Evolutionary conservation across 2,797 vertebrate genomes (phyloP), one percentile per base, ranked within the genome.

Genomic region (Muscicapa striata): DNA sequence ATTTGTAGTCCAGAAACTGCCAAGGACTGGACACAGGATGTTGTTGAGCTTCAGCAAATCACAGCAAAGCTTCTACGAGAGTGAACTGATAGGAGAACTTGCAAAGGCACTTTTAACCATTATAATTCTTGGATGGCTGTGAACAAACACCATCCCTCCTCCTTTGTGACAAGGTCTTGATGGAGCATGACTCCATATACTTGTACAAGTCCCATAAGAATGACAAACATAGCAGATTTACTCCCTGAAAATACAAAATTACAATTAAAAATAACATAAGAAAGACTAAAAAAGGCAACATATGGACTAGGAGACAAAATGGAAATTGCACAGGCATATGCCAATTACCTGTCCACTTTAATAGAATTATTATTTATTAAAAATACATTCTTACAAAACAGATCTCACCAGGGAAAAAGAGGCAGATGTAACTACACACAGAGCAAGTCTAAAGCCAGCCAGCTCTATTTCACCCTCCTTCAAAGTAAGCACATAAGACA

Each of bases 151-250:
- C 30, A 70, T 38, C 38, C 38, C 20, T 78, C 16, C 30, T 63
- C 17, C 45, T 13, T 22, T 27, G 9, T 59, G 30, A 49, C 78
- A 72, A n/a, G 8, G 7, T 58, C 34, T 20, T 55, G 43, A 52
- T 11, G 9, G 18, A 57, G 10, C 48, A 66, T 0, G 0, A 9
- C 59, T 66, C 30, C 19, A 23, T 34, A 17, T 3, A 27, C 15
- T 36, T 23, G 22, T 17, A 10, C 19, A 1, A 32, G 6, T 58
- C 70, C 86, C n/a, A 5, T 20, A 43, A 59, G 30, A 54, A 17
- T 69, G 40, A 15, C 34, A 77, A 82, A 63, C 10, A 69, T 0
- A 52, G 1, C 3, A 84, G 55, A 55, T 38, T n/a, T 61, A 54
- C 15, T 43, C 69, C 30, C 64, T 67, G 26, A 51, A 85, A 54